A percentile compares a stretch with the other conserved stretches of the same genome.
These are phyloP conservation scores for Ceryle rudis DNA, from an alignment of 2,797 vertebrate species.

Conservation along the genomic window DNA sequence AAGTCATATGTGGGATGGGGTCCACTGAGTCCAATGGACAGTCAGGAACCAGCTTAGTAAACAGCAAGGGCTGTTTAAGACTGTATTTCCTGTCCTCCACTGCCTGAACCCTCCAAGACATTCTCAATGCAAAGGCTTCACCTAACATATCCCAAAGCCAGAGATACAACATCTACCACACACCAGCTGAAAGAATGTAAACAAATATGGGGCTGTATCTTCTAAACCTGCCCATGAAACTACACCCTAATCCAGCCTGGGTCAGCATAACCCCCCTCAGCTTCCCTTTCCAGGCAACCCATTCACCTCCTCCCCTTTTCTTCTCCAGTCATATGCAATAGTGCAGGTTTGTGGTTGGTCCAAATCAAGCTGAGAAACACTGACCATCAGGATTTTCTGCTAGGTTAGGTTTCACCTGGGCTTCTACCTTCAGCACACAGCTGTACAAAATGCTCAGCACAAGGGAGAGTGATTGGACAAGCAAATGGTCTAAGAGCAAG, in stretches of 20 bases:
- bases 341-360: not conserved
- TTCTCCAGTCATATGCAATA: not conserved
- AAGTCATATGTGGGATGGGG: not conserved
- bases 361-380: not conserved
- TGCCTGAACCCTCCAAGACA: accelerated
- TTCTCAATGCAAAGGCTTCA: not conserved
- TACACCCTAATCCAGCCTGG: not conserved
- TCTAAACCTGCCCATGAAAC: not conserved
- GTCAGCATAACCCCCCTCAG: not conserved
- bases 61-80: not conserved
- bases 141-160: not conserved
- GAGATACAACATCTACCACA: not conserved
- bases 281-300: not conserved
- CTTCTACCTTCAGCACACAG: not conserved
- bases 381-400: not conserved
- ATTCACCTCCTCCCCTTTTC: not conserved
- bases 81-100: not conserved
- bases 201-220: not conserved
- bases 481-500: not conserved
- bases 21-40: not conserved
- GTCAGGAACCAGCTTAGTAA: not conserved
- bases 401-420: not conserved
- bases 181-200: not conserved
- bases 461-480: not conserved
- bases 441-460: not conserved